A percentile compares a stretch with the other conserved stretches of the same genome.
Conservation (phyloP, 64 coral and sea anemone genomes). For the Porites australiensis region DNA sequence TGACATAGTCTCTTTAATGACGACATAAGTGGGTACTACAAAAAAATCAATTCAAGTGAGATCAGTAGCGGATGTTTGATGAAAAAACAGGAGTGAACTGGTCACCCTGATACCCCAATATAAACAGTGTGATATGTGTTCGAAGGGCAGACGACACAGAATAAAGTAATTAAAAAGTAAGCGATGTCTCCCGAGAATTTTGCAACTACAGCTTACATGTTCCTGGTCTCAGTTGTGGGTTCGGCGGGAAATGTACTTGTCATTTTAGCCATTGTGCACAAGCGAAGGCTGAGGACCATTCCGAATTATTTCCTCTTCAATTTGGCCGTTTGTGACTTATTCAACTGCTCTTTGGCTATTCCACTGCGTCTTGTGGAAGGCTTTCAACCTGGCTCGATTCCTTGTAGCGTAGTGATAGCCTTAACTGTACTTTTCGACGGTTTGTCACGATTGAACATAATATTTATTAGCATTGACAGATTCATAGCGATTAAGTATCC, state of each 20-base stretch:
- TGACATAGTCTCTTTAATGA: too few species aligned
- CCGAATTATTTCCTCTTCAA: slow-evolving; percentile 37
- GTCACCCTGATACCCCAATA: too few species aligned
- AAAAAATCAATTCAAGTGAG: too few species aligned
- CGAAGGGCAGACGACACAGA: too few species aligned
- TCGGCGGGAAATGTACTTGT: slow-evolving; percentile 25
- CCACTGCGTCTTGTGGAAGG: slow-evolving; percentile 39
- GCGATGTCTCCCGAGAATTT: background rate
- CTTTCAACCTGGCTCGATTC: slow-evolving; percentile 21
- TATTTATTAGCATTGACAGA: slow-evolving; percentile 27
- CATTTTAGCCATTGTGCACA: slow-evolving; percentile 16
- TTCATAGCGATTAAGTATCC: slow-evolving; percentile 20
- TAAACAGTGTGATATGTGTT: too few species aligned
- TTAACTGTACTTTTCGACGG: slow-evolving; percentile 44
- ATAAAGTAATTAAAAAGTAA: too few species aligned
- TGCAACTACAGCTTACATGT: background rate
- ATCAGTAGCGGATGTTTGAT: too few species aligned
- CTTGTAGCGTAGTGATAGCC: slow-evolving; percentile 29
- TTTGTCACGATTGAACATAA: slow-evolving; percentile 28
- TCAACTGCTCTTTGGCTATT: background rate
- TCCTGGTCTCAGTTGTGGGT: background rate
- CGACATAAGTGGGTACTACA: too few species aligned
- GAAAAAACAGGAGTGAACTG: too few species aligned
- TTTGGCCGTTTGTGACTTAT: slow-evolving; percentile 35
- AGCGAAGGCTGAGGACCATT: slow-evolving; percentile 18